These are phyloP conservation scores for Nilaparvata lugens DNA, from an alignment of 1,140 invertebrate species.

Conservation along the genomic window DNA sequence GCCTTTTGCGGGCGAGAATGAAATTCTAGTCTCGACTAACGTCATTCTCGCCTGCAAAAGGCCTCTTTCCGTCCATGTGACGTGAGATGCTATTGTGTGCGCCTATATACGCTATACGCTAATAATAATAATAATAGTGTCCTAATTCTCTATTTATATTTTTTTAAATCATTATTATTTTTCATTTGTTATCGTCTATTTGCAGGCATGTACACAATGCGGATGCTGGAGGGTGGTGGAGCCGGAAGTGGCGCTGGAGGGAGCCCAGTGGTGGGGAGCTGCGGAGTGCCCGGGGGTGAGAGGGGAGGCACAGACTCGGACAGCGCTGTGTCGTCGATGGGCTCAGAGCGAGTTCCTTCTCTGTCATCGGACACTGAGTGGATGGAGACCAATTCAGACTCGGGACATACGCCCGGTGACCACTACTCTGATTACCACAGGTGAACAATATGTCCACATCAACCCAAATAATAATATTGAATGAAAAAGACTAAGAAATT, in stretches of 20 bases:
- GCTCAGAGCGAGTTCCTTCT: slow-evolving; percentile 77
- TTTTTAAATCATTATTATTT: too few species aligned
- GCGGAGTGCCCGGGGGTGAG: background rate
- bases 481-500: too few species aligned
- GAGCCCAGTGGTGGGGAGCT: slow-evolving; percentile 14
- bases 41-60: too few species aligned
- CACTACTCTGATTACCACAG: slow-evolving; percentile 47
- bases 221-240: slow-evolving; percentile 57
- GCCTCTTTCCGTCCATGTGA: too few species aligned
- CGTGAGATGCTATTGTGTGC: too few species aligned
- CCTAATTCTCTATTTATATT: too few species aligned
- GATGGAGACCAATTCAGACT: slow-evolving; percentile 78
- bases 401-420: slow-evolving; percentile 53
- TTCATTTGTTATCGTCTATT: slow-evolving; percentile 23
- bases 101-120: too few species aligned
- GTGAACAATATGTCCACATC: slow-evolving; percentile 25
- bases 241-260: slow-evolving; percentile 27
- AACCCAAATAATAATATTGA: too few species aligned
- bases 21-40: too few species aligned
- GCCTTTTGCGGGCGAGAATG: too few species aligned
- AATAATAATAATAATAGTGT: too few species aligned
- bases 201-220: slow-evolving; percentile 76
- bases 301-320: slow-evolving; percentile 39
- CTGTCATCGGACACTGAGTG: slow-evolving; percentile 79
- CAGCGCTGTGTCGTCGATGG: slow-evolving; percentile 85